Conservation (phyloP, 2,888 invertebrate genomes). For the Drosophila antonietae region DNA sequence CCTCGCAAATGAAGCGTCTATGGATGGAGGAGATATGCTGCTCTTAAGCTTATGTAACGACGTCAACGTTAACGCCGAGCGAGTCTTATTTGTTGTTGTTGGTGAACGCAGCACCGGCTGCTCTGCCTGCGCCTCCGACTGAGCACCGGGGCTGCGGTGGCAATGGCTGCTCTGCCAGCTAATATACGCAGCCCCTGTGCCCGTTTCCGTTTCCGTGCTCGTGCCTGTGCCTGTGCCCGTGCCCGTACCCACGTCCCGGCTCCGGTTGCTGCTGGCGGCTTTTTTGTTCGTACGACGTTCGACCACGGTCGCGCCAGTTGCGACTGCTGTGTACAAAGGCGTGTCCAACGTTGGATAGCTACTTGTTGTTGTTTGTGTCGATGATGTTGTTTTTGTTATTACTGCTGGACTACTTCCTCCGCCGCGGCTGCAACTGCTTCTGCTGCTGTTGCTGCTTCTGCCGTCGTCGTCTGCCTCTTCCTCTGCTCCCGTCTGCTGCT, state of each 20-base stretch:
- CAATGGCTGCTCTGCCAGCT: conserved; percentile 80
- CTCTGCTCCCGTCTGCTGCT: conserved; percentile 32
- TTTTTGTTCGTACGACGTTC: conserved; percentile 41
- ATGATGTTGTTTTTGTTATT: conserved; percentile 18
- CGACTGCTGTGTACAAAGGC: conserved; percentile 63
- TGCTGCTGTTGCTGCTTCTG: conserved; percentile 36
- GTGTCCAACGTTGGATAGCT: conserved; percentile 47
- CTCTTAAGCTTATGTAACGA: conserved; percentile 52
- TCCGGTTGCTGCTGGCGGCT: conserved; percentile 47
- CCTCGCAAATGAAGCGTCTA: conserved; percentile 48
- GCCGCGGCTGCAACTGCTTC: conserved; percentile 28
- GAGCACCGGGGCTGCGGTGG: conserved; percentile 78
- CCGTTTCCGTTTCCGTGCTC: conserved; percentile 64
- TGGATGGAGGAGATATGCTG: conserved; percentile 67
- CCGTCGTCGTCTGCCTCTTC: conserved; percentile 22
- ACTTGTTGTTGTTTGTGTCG: conserved; percentile 12
- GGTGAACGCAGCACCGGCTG: conserved; percentile 35
- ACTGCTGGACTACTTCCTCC: conserved; percentile 24
- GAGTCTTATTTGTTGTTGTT: conserved; percentile 52
- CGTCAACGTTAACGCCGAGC: conserved; percentile 43
- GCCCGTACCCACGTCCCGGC: conserved; percentile 52
- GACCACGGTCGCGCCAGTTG: conserved; percentile 52
- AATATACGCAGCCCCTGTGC: conserved; percentile 79
- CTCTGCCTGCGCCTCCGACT: conserved; percentile 45
- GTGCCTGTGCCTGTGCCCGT: conserved; percentile 46